These are phyloP conservation scores for Campoletis sonorensis DNA, from an alignment of 1,140 invertebrate genomes.

Conservation along the genomic window DNA sequence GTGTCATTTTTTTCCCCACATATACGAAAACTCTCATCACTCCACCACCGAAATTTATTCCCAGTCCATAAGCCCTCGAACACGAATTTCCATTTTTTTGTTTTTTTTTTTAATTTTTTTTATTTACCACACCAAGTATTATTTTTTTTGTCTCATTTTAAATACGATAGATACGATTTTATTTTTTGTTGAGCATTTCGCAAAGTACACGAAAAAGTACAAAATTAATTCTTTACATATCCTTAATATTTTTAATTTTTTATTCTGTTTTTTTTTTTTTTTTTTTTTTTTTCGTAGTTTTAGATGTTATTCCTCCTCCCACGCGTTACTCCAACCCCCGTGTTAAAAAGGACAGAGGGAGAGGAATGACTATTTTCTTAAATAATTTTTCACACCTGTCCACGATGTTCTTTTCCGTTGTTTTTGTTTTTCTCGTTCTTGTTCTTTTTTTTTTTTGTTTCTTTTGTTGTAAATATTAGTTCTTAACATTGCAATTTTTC, in stretches of 20 bases:
- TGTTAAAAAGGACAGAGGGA: slow-evolving; percentile 1
- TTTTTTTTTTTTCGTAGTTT: slow-evolving; percentile 56
- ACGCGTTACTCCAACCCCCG: slow-evolving; percentile 31
- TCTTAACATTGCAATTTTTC: slow-evolving; percentile 56
- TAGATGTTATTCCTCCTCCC: slow-evolving; percentile 47
- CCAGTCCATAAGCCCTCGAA: too few species aligned
- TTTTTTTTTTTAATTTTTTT: slow-evolving; percentile 40
- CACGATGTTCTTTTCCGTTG: slow-evolving; percentile 19
- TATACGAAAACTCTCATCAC: background rate
- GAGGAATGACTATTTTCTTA: background rate
- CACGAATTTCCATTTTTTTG: background rate
- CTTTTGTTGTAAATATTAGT: slow-evolving; percentile 53
- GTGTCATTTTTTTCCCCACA: background rate
- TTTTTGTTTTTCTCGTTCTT: slow-evolving; percentile 22
- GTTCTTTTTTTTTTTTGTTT: slow-evolving; percentile 31
- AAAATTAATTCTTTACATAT: slow-evolving; percentile 75
- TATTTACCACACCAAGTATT: slow-evolving; percentile 42
- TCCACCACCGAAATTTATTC: background rate
- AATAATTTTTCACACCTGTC: slow-evolving; percentile 22
- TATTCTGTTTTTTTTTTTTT: slow-evolving; percentile 60
- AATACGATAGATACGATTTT: slow-evolving; percentile 55
- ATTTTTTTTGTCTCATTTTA: slow-evolving; percentile 42
- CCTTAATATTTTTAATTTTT: slow-evolving; percentile 58
- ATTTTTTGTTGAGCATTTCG: slow-evolving; percentile 68
- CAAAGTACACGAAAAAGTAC: slow-evolving; percentile 71